Conservation (phyloP, 2,113 vertebrate genomes). For the Panurus biarmicus region DNA sequence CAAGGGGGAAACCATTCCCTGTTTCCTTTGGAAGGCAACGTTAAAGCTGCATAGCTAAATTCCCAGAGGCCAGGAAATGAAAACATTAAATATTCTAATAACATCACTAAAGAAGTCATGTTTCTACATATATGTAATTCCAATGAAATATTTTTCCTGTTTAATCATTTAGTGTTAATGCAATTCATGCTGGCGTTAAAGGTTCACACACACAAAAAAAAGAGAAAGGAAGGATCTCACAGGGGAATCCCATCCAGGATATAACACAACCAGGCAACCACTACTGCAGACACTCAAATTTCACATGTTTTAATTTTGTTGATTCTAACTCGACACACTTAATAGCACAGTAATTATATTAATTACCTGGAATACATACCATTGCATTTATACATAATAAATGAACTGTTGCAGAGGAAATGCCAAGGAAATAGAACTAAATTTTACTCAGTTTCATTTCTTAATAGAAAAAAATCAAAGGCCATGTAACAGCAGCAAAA, state of each 20-base stretch:
- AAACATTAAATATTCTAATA: slow-evolving; percentile 48
- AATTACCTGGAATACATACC: slow-evolving; percentile 27
- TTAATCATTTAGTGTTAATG: slow-evolving; percentile 6
- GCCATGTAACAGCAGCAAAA: not conserved
- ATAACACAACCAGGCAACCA: not conserved
- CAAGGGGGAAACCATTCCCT: not conserved
- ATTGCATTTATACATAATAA: slow-evolving; percentile 3
- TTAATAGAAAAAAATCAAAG: not conserved
- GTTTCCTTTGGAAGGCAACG: not conserved
- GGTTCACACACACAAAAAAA: not conserved
- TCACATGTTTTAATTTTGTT: slow-evolving; percentile 13
- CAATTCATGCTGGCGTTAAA: not conserved
- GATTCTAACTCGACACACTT: slow-evolving; percentile 15
- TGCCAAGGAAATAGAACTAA: not conserved
- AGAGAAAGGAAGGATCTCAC: not conserved
- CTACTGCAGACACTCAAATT: not conserved
- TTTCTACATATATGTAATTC: slow-evolving; percentile 36
- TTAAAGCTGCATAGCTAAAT: slow-evolving; percentile 24
- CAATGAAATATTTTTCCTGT: slow-evolving; percentile 6
- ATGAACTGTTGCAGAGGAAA: not conserved
- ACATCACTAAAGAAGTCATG: slow-evolving; percentile 13
- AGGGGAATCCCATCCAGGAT: not conserved
- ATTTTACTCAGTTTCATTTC: not conserved
- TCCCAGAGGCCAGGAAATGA: slow-evolving; percentile 34
- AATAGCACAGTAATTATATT: slow-evolving; percentile 27